These are phyloP conservation scores for Forbesichthys agassizii DNA, from an alignment of 2,113 vertebrate species.

Conservation along the genomic window DNA sequence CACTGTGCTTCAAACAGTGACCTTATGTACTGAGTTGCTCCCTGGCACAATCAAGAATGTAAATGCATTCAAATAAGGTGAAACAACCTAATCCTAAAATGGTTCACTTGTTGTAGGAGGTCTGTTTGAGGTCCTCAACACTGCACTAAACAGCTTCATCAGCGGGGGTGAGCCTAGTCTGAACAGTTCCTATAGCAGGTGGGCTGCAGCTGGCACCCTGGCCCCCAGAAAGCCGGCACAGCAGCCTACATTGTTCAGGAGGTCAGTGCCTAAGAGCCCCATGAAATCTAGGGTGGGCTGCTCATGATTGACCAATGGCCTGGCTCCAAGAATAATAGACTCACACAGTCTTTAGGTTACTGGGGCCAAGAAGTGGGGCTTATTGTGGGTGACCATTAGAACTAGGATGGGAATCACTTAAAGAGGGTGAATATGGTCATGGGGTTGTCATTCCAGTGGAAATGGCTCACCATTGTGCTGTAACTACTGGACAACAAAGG, in stretches of 20 bases:
- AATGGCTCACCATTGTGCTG: no score
- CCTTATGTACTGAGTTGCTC: no score
- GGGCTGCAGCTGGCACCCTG: constrained; percentile 45
- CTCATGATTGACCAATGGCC: constrained; percentile 30
- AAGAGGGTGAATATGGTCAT: no score
- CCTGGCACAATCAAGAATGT: no score
- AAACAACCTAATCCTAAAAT: neutral
- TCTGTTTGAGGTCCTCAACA: neutral
- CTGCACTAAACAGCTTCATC: neutral
- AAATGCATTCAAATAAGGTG: no score
- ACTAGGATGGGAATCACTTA: neutral
- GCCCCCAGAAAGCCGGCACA: constrained; percentile 42
- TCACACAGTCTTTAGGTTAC: constrained; percentile 20
- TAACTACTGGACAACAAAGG: no score
- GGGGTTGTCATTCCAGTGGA: no score
- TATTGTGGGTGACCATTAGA: constrained; percentile 36
- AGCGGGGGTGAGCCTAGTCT: constrained; percentile 10
- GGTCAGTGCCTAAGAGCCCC: constrained; percentile 48
- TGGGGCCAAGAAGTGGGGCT: constrained; percentile 6
- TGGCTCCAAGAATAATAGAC: constrained; percentile 50
- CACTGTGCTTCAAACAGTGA: no score
- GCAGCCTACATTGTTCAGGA: constrained; percentile 46
- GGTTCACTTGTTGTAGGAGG: neutral
- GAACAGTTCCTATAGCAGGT: constrained; percentile 51
- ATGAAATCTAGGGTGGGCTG: constrained; percentile 58